Percentiles rank a stretch among this genome's conserved stretches.
phyloP scores from a whole-genome alignment of 1,140 invertebrate genomes.

The Hermatobates lingyangjiaoensis region DNA sequence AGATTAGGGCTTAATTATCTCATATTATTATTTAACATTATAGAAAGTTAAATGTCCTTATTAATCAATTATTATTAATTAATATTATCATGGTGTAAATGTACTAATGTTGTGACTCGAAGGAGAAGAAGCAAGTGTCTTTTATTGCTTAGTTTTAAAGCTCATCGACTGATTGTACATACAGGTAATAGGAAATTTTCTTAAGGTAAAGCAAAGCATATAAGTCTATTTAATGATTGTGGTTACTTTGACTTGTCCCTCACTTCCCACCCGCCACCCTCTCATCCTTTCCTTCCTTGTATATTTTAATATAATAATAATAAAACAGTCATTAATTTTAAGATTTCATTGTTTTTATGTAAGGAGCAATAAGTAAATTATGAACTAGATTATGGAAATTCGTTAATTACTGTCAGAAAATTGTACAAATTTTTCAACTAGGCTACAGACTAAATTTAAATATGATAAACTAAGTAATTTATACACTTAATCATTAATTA shows the following conservation, averaged over 20 bases:
- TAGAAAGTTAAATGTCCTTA: conserved; percentile 15
- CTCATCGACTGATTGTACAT: conserved; percentile 20
- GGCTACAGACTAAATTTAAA: conserved; percentile 17
- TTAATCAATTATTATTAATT: background rate
- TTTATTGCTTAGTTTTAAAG: conserved; percentile 18
- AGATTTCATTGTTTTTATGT: conserved; percentile 19
- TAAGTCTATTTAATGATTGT: conserved; percentile 17
- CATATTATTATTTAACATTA: conserved; percentile 12
- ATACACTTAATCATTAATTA: conserved; percentile 16
- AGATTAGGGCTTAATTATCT: conserved; percentile 19
- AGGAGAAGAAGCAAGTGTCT: conserved; percentile 17
- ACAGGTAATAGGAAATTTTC: conserved; percentile 22
- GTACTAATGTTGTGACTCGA: conserved; percentile 12
- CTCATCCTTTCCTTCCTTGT: conserved; percentile 14
- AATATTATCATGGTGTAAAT: conserved; percentile 11
- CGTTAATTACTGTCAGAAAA: conserved; percentile 16
- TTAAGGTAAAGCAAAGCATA: conserved; percentile 15
- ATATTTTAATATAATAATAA: conserved; percentile 15
- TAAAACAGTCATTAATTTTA: conserved; percentile 19
- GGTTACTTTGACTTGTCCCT: conserved; percentile 20
- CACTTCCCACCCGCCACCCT: conserved; percentile 11
- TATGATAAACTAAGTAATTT: conserved; percentile 14
- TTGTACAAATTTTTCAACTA: conserved; percentile 18
- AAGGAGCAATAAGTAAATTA: conserved; percentile 17
- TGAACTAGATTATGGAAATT: conserved; percentile 14